Evolutionary conservation across 1,140 invertebrate genomes (phyloP).

Genomic region (Polypedilum pembai): DNA sequence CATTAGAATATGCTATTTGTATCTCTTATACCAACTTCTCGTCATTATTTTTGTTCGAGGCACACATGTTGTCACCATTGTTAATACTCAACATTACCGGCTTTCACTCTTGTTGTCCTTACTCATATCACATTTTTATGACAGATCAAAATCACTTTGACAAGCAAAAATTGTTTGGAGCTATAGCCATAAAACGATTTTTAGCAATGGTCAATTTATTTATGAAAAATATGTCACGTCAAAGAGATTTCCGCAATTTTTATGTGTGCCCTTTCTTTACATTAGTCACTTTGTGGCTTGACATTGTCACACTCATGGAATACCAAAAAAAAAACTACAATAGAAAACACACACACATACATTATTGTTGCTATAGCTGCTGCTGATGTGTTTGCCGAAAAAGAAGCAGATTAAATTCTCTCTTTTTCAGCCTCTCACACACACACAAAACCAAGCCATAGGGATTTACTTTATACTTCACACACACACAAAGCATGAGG

Average conservation of each 20-base stretch:
- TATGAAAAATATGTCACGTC: constrained; percentile 23
- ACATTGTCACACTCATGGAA: constrained; percentile 6
- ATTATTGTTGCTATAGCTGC: no score
- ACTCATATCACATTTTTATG: constrained; percentile 12
- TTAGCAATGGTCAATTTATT: constrained; percentile 26
- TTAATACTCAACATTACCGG: neutral
- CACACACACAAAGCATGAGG: no score
- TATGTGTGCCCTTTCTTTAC: neutral
- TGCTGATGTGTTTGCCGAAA: no score
- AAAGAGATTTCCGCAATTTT: neutral
- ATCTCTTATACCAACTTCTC: no score
- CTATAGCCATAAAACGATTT: neutral
- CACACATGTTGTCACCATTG: constrained; percentile 8
- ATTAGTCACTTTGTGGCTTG: neutral
- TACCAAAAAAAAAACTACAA: neutral
- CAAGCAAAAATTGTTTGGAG: neutral
- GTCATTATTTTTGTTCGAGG: no score
- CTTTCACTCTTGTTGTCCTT: neutral
- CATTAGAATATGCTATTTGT: neutral
- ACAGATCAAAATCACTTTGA: constrained; percentile 27
- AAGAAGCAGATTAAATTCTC: no score
- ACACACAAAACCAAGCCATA: no score
- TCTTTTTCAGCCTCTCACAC: no score
- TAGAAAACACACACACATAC: no score
- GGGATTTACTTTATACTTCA: no score